Conservation (phyloP, 2,888 invertebrate genomes). For the Aelia acuminata region DNA sequence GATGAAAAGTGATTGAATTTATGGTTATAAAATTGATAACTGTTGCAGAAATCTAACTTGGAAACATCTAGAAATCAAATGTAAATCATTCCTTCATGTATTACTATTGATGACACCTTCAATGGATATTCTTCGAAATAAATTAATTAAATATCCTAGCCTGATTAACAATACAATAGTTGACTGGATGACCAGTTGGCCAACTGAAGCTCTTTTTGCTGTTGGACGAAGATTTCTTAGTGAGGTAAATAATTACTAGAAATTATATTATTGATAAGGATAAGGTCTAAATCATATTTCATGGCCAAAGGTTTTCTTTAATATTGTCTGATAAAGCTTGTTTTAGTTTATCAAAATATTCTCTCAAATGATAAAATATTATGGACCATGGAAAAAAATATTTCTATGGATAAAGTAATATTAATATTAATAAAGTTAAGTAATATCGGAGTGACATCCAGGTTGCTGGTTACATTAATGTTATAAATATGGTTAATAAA, state of each 20-base stretch:
- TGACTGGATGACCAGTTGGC: slow-evolving; percentile 96
- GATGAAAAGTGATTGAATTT: neutral
- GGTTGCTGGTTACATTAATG: too few relatives aligned
- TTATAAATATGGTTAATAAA: too few relatives aligned
- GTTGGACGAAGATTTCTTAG: slow-evolving; percentile 88
- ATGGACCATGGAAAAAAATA: too few relatives aligned
- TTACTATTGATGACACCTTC: slow-evolving; percentile 90
- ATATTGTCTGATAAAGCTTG: neutral
- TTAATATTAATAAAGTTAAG: too few relatives aligned
- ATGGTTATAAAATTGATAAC: neutral
- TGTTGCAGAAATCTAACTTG: neutral
- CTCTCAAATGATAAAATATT: too few relatives aligned
- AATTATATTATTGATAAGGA: neutral
- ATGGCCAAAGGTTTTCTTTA: neutral
- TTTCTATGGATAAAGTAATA: too few relatives aligned
- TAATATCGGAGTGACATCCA: too few relatives aligned
- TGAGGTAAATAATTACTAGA: slow-evolving; percentile 73
- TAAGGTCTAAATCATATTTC: neutral
- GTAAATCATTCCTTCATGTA: slow-evolving; percentile 83
- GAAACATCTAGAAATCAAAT: neutral
- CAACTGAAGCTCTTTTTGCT: slow-evolving; percentile 87
- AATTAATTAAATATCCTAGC: slow-evolving; percentile 92
- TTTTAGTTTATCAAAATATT: neutral
- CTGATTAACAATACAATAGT: slow-evolving; percentile 92
- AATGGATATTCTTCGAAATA: slow-evolving; percentile 82